Evolutionary conservation across 2,797 vertebrate species (phyloP).

Genomic region (Gymnothorax reevesii): DNA sequence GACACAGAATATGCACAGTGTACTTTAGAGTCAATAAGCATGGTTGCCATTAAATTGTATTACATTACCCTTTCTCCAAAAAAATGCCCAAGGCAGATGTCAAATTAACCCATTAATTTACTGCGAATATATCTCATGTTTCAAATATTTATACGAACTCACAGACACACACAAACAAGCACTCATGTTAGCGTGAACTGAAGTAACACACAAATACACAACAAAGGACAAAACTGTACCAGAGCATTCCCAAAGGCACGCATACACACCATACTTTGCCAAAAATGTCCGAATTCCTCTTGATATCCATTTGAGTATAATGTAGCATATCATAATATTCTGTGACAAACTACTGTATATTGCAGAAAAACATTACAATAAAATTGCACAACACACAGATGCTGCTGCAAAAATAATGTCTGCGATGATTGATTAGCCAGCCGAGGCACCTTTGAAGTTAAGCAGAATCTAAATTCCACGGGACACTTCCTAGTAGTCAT

Average conservation of each 20-base stretch:
- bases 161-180: neutral
- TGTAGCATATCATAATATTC: neutral
- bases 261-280: neutral
- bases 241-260: no score
- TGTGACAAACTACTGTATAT: neutral
- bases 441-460: slow-evolving; percentile 20
- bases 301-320: neutral
- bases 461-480: slow-evolving; percentile 26
- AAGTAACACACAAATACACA: neutral
- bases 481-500: slow-evolving; percentile 9
- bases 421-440: neutral
- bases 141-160: neutral
- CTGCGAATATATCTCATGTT: neutral
- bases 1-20: neutral
- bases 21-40: neutral
- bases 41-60: neutral
- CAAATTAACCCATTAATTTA: neutral
- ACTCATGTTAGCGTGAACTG: neutral
- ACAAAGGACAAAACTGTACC: no score
- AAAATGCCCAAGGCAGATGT: neutral
- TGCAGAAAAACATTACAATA: neutral
- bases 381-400: no score
- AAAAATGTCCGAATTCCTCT: neutral
- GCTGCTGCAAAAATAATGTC: neutral
- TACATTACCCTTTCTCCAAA: neutral